phyloP scores from a whole-genome alignment of 2,888 invertebrate species.

The Eurytoma adleriae region DNA sequence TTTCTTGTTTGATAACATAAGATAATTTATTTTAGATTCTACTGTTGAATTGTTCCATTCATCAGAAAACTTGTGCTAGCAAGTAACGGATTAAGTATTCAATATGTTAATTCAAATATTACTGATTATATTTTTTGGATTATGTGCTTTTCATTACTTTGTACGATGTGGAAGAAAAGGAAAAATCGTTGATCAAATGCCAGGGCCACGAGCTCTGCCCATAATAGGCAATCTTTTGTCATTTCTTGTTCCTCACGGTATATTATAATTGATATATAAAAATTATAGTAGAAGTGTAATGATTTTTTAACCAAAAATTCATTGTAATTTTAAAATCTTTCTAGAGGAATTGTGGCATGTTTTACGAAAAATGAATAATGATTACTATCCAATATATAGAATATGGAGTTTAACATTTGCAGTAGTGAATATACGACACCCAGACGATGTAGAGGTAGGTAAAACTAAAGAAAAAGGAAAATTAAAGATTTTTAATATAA shows the following conservation, averaged over 20 bases:
- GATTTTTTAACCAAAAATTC: too few species aligned
- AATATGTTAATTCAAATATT: conserved; percentile 8
- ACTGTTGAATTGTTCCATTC: too few species aligned
- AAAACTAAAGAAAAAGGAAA: neutral
- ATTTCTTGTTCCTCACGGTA: conserved; percentile 57
- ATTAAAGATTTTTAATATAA: neutral
- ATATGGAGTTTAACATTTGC: conserved; percentile 59
- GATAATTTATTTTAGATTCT: too few species aligned
- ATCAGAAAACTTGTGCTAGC: too few species aligned
- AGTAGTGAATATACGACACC: conserved; percentile 63
- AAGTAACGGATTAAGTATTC: too few species aligned
- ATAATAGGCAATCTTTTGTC: conserved; percentile 56
- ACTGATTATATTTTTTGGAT: neutral
- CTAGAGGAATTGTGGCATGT: conserved; percentile 62
- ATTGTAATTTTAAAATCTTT: neutral
- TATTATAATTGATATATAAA: neutral
- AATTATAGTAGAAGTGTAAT: neutral
- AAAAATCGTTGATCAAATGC: conserved; percentile 66
- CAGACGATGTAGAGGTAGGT: conserved; percentile 67
- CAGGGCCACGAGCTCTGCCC: conserved; percentile 65
- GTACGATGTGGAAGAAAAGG: conserved; percentile 61
- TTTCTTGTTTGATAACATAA: too few species aligned
- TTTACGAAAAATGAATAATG: conserved; percentile 53
- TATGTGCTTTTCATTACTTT: conserved; percentile 11
- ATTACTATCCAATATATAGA: conserved; percentile 66